These are phyloP conservation scores for Platycheirus rosarum DNA, from an alignment of 2,888 invertebrate species.

Conservation along the genomic window DNA sequence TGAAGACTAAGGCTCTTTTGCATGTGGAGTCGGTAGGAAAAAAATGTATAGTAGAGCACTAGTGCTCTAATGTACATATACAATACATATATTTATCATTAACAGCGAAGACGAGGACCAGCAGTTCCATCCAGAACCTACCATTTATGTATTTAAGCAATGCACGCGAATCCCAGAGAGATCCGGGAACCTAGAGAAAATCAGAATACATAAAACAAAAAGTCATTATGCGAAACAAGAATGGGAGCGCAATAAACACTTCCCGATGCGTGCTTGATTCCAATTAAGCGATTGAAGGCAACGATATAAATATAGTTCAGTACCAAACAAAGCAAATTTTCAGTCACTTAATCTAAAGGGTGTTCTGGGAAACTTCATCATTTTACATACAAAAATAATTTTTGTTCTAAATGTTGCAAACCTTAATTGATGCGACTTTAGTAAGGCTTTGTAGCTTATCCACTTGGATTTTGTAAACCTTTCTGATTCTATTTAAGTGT, in stretches of 20 bases:
- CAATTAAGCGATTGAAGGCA: conserved; percentile 71
- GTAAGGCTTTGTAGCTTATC: no score
- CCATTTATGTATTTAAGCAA: neutral
- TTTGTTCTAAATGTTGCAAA: no score
- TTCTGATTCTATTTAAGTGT: no score
- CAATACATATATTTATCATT: neutral
- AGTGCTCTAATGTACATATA: no score
- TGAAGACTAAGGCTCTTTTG: conserved; percentile 60
- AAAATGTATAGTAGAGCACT: conserved; percentile 5
- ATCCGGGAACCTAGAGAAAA: conserved; percentile 34
- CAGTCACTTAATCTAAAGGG: conserved; percentile 21
- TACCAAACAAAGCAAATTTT: conserved; percentile 34
- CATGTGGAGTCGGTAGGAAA: conserved; percentile 34
- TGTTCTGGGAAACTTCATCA: no score
- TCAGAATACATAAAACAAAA: conserved; percentile 32
- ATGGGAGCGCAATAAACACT: conserved; percentile 72
- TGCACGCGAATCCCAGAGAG: neutral
- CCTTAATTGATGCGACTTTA: no score
- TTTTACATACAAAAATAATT: no score
- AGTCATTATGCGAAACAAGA: conserved; percentile 52
- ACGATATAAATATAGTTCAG: conserved; percentile 53
- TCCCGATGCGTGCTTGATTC: conserved; percentile 74
- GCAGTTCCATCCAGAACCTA: conserved; percentile 29
- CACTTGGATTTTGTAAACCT: no score
- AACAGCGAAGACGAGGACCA: conserved; percentile 23